Evolutionary conservation across 2,113 vertebrate species (phyloP).

Genomic region (Sinocyclocheilus maitianheensis): DNA sequence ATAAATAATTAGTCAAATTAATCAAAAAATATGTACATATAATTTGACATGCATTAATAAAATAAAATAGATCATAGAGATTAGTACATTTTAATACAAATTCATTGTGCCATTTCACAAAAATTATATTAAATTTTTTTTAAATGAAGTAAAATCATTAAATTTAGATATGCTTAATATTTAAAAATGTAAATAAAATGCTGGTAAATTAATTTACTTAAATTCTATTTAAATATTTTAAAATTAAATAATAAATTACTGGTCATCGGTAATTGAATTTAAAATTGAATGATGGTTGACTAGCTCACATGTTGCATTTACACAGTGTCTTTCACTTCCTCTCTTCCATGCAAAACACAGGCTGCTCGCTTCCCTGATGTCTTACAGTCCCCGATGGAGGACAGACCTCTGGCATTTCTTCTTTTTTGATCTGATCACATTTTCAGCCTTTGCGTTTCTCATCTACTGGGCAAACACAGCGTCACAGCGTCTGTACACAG

Average conservation of each 20-base stretch:
- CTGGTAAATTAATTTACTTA: background rate
- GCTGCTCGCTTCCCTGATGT: background rate
- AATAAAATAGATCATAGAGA: background rate
- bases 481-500: background rate
- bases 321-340: background rate
- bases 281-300: background rate
- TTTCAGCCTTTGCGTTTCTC: conserved; percentile 1
- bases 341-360: background rate
- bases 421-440: conserved; percentile 18
- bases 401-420: conserved; percentile 16
- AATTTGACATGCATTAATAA: background rate
- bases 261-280: background rate
- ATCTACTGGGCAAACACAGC: conserved; percentile 18
- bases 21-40: background rate
- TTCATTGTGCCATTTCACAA: background rate
- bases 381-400: background rate
- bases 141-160: background rate
- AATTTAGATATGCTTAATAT: background rate
- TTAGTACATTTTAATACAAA: background rate
- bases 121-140: background rate
- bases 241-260: background rate
- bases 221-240: background rate
- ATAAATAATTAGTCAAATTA: too few species aligned
- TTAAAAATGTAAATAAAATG: too few species aligned
- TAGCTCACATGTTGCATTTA: background rate